Percentiles rank a stretch among this genome's conserved stretches.
These are phyloP conservation scores for Pachypsylla venusta DNA, from an alignment of 1,140 invertebrate genomes.

Conservation along the genomic window DNA sequence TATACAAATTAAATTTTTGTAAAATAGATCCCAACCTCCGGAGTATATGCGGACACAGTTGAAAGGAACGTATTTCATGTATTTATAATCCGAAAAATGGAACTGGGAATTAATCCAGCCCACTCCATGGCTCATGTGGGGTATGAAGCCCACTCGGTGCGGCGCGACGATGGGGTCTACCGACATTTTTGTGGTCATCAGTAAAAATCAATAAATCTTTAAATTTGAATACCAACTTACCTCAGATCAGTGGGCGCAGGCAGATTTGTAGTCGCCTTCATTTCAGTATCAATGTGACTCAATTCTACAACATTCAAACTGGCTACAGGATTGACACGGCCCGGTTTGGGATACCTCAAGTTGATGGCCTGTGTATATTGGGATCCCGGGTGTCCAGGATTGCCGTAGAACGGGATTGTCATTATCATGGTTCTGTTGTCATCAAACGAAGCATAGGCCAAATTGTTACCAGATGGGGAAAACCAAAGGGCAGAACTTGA, in stretches of 20 bases:
- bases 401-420: slow-evolving; percentile 44
- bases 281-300: slow-evolving; percentile 24
- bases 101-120: no score
- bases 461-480: slow-evolving; percentile 56
- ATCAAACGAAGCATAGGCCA: slow-evolving; percentile 73
- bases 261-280: slow-evolving; percentile 21
- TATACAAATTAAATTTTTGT: no score
- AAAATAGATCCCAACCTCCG: no score
- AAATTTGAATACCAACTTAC: slow-evolving; percentile 13
- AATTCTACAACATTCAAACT: slow-evolving; percentile 49
- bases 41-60: no score
- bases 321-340: slow-evolving; percentile 56
- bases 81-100: no score
- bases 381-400: slow-evolving; percentile 42
- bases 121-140: no score
- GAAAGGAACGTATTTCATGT: no score
- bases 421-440: slow-evolving; percentile 51
- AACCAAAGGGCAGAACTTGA: slow-evolving; percentile 79
- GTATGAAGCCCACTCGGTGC: no score
- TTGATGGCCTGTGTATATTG: slow-evolving; percentile 50
- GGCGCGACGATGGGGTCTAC: no score
- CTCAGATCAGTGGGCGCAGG: slow-evolving; percentile 34
- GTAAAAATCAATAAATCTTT: neutral
- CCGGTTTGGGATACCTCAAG: slow-evolving; percentile 47
- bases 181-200: no score